Conservation (phyloP, 2,797 vertebrate genomes). For the Ctenopoma kingsleyae region DNA sequence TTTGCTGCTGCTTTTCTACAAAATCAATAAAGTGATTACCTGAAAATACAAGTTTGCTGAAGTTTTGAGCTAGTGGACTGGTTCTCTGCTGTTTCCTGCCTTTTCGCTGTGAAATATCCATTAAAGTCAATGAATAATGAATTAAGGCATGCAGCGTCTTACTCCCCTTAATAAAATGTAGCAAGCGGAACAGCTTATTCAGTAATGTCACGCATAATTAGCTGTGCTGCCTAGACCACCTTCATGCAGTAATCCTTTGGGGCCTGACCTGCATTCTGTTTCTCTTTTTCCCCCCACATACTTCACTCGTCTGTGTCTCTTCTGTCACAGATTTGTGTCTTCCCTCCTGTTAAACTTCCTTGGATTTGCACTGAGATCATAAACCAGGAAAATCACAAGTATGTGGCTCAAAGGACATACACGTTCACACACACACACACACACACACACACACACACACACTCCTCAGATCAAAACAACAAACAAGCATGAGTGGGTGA, state of each 20-base stretch:
- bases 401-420: slow-evolving; percentile 36
- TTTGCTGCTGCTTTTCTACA: background rate
- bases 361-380: slow-evolving; percentile 64
- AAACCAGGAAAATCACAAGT: slow-evolving; percentile 65
- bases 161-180: slow-evolving; percentile 80
- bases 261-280: slow-evolving; percentile 70
- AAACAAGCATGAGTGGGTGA: slow-evolving; percentile 42
- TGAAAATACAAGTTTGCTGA: slow-evolving; percentile 33
- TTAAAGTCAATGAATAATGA: slow-evolving; percentile 79
- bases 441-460: background rate
- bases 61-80: slow-evolving; percentile 25
- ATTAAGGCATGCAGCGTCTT: slow-evolving; percentile 68
- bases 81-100: slow-evolving; percentile 31
- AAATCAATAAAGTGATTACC: slow-evolving; percentile 45
- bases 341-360: slow-evolving; percentile 56
- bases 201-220: slow-evolving; percentile 80
- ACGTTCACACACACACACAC: background rate
- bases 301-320: slow-evolving; percentile 36
- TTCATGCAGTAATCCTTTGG: slow-evolving; percentile 72
- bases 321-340: slow-evolving; percentile 25
- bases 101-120: slow-evolving; percentile 63
- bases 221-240: slow-evolving; percentile 72
- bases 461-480: slow-evolving; percentile 46
- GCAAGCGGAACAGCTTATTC: slow-evolving; percentile 80
- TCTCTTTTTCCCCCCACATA: slow-evolving; percentile 8